Conservation (phyloP, 2,888 invertebrate genomes). For the Micropterix aruncella region DNA sequence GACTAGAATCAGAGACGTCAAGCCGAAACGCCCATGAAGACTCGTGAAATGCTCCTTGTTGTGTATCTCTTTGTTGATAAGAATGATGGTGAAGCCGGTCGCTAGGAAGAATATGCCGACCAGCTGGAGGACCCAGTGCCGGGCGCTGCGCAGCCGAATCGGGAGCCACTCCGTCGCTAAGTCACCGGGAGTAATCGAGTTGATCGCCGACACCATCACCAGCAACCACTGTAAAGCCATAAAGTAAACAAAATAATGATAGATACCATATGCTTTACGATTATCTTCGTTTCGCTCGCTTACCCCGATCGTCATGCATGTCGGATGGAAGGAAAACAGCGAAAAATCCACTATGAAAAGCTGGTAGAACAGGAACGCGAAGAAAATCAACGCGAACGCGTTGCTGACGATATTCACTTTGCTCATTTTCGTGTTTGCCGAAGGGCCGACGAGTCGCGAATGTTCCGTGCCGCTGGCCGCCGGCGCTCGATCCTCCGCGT, state of each 20-base stretch:
- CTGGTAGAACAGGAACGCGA: constrained; percentile 25
- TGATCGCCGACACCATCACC: constrained; percentile 33
- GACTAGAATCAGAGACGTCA: constrained; percentile 28
- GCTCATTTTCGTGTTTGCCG: constrained; percentile 19
- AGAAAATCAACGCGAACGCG: constrained; percentile 22
- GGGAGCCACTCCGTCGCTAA: constrained; percentile 39
- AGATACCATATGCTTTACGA: not conserved
- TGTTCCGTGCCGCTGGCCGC: constrained; percentile 24
- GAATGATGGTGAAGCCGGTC: constrained; percentile 27
- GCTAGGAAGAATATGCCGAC: constrained; percentile 20
- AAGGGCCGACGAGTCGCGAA: constrained; percentile 22
- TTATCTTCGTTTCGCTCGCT: constrained; percentile 13
- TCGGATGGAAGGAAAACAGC: constrained; percentile 35
- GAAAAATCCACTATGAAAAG: constrained; percentile 23
- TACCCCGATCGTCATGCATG: constrained; percentile 32
- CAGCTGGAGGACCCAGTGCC: constrained; percentile 35
- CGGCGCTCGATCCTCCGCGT: constrained; percentile 19
- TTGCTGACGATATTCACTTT: constrained; percentile 28
- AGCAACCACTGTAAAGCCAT: constrained; percentile 26
- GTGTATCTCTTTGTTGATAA: constrained; percentile 27
- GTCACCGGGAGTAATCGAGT: constrained; percentile 34
- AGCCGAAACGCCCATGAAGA: constrained; percentile 31
- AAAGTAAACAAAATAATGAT: not conserved
- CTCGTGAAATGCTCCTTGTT: constrained; percentile 24
- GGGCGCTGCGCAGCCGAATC: constrained; percentile 29